Evolutionary conservation across 2,797 vertebrate species (phyloP), one percentile per base, ranked within the genome.

Genomic region (Austrolebias charrua): DNA sequence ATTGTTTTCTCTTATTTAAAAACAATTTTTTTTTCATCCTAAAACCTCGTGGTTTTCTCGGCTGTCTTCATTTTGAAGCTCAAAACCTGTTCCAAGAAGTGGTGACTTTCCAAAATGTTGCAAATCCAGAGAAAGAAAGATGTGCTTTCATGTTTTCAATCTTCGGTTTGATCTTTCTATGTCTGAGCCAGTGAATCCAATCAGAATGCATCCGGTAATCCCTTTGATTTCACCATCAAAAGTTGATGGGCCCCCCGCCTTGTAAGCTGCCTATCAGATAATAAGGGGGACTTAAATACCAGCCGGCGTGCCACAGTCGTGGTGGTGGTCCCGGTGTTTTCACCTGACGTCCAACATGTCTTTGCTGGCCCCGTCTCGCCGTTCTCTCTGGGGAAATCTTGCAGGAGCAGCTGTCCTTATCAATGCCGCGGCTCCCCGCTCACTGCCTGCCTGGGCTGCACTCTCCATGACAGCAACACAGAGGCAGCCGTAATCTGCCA

Each of bases 371-470:
- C 75, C 77, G 78, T 84, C 89, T 84, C 70, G 62, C 78, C 66
- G 60, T 76, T 90, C 86, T 90, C 93, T 92, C 92, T 58, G 55
- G 91, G 91, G 92, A 96, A 95, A 94, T 94, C 93, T 94, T 88
- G 71, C 70, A 73, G 84, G 88, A 86, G 63, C 87, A 92, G 82
- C 86, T 90, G 86, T 90, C 89, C 90, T 93, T 93, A 93, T 94
- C 92, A 88, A 76, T 86, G 86, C 73, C 83, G 79, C 71, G 69
- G 56, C 75, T 81, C 82, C 75, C 85, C 18, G 73, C 83, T 83
- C 71, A 54, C 86, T 60, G 80, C 77, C 77, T 79, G 73, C 81
- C 84, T 54, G 69, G 71, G 81, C 80, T 18, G 47, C 73, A 54
- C 86, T 84, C 90, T 88, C 80, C 88, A 91, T 91, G 90, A 92